Conservation (phyloP, 92 coral and sea anemone species). For the Chrysogorgia sp. region DNA sequence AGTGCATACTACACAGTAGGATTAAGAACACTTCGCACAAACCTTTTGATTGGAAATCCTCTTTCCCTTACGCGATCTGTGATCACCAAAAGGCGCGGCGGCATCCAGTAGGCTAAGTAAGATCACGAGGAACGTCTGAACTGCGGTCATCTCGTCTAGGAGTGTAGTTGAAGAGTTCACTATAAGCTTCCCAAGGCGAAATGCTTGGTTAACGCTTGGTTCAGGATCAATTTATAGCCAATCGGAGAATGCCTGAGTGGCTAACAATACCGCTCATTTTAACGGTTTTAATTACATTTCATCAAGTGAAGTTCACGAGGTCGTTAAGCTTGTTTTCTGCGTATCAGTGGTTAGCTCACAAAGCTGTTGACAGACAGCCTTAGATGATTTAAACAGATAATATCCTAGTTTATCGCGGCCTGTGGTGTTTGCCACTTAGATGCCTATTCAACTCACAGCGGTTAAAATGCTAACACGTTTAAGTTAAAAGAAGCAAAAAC, state of each 20-base stretch:
- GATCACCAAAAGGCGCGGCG: background rate
- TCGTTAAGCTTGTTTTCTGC: constrained; percentile 13
- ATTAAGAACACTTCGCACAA: constrained; percentile 35
- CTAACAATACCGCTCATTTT: constrained; percentile 2
- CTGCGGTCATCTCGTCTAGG: constrained; percentile 14
- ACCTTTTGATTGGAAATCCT: constrained; percentile 31
- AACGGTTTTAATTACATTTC: constrained; percentile 45
- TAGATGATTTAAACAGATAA: constrained; percentile 40
- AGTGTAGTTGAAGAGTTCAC: background rate
- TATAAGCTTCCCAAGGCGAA: constrained; percentile 13
- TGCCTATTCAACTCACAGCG: background rate
- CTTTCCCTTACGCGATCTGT: background rate
- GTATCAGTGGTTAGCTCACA: background rate
- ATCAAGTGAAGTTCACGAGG: constrained; percentile 27
- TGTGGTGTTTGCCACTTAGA: constrained; percentile 1
- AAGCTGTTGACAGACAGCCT: constrained; percentile 21
- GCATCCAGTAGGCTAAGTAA: background rate
- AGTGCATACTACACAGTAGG: constrained; percentile 25
- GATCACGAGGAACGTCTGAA: background rate
- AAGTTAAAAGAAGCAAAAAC: background rate
- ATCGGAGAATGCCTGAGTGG: background rate
- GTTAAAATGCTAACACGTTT: background rate
- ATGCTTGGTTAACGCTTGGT: background rate
- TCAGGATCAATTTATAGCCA: constrained; percentile 29
- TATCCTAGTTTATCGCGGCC: background rate